Evolutionary conservation across 2,797 vertebrate genomes (phyloP).

Genomic region (Chaunax sp.): DNA sequence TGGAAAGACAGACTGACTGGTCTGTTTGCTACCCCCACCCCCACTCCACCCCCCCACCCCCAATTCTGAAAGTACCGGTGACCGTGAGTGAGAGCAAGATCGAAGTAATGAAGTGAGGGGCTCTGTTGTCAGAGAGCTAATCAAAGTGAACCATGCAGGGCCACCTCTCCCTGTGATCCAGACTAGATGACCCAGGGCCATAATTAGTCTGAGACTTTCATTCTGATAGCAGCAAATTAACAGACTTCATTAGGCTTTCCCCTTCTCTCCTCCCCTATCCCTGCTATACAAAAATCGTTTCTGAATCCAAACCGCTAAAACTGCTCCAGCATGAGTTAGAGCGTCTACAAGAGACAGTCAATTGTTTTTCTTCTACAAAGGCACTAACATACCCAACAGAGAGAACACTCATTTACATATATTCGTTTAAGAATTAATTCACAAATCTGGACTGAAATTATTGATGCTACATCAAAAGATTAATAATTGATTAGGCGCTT

Average conservation of each 20-base stretch:
- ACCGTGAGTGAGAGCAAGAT: conserved; percentile 54
- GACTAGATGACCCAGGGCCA: conserved; percentile 78
- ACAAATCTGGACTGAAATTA: conserved; percentile 49
- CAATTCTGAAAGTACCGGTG: conserved; percentile 19
- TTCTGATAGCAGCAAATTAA: conserved; percentile 80
- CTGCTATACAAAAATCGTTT: conserved; percentile 43
- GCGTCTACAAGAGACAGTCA: conserved; percentile 6
- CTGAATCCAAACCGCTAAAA: conserved; percentile 40
- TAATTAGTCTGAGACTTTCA: conserved; percentile 80
- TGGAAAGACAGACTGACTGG: conserved; percentile 32
- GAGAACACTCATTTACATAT: not conserved
- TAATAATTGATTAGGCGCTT: conserved; percentile 56
- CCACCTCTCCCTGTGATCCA: conserved; percentile 77
- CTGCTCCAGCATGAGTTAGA: conserved; percentile 26
- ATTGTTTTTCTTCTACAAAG: conserved; percentile 13
- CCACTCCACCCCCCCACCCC: not conserved
- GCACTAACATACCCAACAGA: conserved; percentile 2
- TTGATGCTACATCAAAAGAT: conserved; percentile 39
- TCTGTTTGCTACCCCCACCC: conserved; percentile 48
- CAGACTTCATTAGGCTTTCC: conserved; percentile 74
- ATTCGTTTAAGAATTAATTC: conserved; percentile 30
- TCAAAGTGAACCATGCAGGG: conserved; percentile 78
- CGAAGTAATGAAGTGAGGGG: conserved; percentile 74
- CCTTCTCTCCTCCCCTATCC: conserved; percentile 35
- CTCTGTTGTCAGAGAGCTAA: conserved; percentile 73